These are phyloP conservation scores for Caenorhabditis uteleia DNA, from an alignment of 2,888 invertebrate genomes.

Conservation along the genomic window DNA sequence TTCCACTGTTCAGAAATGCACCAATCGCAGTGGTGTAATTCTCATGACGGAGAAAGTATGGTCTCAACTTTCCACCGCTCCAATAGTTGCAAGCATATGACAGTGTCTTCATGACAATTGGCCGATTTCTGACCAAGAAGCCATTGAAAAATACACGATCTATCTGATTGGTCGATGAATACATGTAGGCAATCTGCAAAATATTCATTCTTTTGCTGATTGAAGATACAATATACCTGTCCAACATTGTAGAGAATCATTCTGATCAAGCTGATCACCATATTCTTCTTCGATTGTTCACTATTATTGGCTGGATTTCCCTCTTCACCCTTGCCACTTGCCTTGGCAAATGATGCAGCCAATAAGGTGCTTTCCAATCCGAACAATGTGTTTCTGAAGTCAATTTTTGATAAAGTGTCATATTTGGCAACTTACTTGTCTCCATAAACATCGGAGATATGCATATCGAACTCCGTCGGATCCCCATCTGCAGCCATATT, in stretches of 20 bases:
- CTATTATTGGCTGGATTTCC: constrained; percentile 12
- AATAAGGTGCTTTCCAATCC: constrained; percentile 77
- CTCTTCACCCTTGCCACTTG: constrained; percentile 52
- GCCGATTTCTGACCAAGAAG: constrained; percentile 78
- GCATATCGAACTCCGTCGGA: constrained; percentile 30
- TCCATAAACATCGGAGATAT: constrained; percentile 77
- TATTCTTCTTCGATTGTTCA: constrained; percentile 31
- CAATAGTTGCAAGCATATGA: constrained; percentile 78
- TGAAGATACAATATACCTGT: constrained; percentile 70
- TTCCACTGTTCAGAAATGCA: constrained; percentile 75
- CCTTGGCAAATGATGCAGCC: constrained; percentile 79
- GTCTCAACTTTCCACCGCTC: constrained; percentile 70
- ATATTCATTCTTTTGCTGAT: background rate
- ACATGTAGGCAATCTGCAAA: constrained; percentile 75
- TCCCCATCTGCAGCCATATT: constrained; percentile 77
- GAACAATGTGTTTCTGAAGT: constrained; percentile 53
- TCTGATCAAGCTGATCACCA: constrained; percentile 75
- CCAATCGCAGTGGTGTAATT: constrained; percentile 79
- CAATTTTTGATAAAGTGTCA: constrained; percentile 4
- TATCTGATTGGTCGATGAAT: constrained; percentile 77
- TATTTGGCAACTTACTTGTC: constrained; percentile 73
- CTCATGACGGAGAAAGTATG: constrained; percentile 78
- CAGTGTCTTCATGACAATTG: constrained; percentile 78
- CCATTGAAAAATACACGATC: constrained; percentile 78
- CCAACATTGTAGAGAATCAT: constrained; percentile 79